Conservation (phyloP, 2,888 invertebrate species). For the Itoplectis maculator region DNA sequence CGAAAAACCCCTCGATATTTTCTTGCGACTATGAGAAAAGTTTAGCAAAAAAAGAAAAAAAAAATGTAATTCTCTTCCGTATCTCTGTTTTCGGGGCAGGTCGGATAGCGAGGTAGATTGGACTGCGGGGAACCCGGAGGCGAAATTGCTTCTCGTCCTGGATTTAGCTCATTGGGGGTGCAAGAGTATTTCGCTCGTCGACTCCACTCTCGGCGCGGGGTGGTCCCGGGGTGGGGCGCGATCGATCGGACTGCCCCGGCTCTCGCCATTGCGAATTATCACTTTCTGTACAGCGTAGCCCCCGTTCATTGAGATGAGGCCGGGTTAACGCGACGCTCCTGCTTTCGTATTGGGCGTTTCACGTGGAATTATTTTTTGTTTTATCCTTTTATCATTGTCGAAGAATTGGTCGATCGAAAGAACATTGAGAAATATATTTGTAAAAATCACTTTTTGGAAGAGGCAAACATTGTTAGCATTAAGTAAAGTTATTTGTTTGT, state of each 20-base stretch:
- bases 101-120: constrained; percentile 56
- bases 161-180: constrained; percentile 59
- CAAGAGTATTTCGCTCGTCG: constrained; percentile 59
- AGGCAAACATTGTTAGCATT: no score
- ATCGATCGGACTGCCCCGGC: constrained; percentile 71
- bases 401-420: background rate
- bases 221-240: constrained; percentile 68
- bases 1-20: background rate
- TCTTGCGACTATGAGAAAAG: constrained; percentile 7
- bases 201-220: constrained; percentile 47
- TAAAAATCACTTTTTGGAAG: no score
- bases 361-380: background rate
- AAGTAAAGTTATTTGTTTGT: no score
- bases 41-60: constrained; percentile 44
- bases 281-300: constrained; percentile 59
- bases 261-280: constrained; percentile 70
- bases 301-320: constrained; percentile 61
- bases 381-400: background rate
- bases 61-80: constrained; percentile 52
- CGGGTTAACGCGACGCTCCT: constrained; percentile 52
- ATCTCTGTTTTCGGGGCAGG: constrained; percentile 25
- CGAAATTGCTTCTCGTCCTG: constrained; percentile 59
- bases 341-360: constrained; percentile 15
- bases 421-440: no score
- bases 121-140: constrained; percentile 60